Evolutionary conservation across 2,888 invertebrate genomes (phyloP), one percentile per base, ranked within the genome.

Genomic region (Syritta pipiens): DNA sequence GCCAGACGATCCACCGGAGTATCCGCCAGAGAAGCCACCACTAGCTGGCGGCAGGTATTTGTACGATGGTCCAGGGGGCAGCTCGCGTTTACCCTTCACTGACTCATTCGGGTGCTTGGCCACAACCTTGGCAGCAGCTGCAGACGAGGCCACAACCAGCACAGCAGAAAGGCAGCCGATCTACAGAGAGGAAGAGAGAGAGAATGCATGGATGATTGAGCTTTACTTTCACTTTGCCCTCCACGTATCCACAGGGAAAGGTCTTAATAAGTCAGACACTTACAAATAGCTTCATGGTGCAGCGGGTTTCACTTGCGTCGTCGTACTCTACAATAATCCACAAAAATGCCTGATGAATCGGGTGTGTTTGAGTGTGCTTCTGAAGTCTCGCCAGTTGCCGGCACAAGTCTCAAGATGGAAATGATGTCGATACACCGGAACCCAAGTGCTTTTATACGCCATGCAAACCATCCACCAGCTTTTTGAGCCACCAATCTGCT

Each of bases 401-500:
- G 40, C 26, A 32, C 40, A 17, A 81, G 63, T 81, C 65, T 49
- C 74, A 59, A 75, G 75, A 72, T 82, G 68, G 72, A 69, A 82
- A 82, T 83, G 82, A 82, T 82, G 82, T 71, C 59, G 60, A 63
- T 62, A 76, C 71, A 77, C 82, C 81, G 55, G 76, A 83, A 74
- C 71, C 77, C 77, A 79, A 81, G 72, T 81, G 82, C 83, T 83
- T 83, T 81, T 83, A 83, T 83, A 83, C 75, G 69, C 79, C 79
- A 49, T 71, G 49, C 51, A 68, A 63, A 67, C 65, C 59, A 32
- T 68, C 63, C 19, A 46, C 42, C 7, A 14, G 49, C 26, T 46
- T 53, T 44, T 24, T 55, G 7, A 5, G 19, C 22, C 28, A 2
- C 32, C 3, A 26, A 40, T 42, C 22, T 53, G 55, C 49, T 53